Evolutionary conservation across 2,113 vertebrate genomes (phyloP).

Genomic region (Brachionichthys hirsutus): DNA sequence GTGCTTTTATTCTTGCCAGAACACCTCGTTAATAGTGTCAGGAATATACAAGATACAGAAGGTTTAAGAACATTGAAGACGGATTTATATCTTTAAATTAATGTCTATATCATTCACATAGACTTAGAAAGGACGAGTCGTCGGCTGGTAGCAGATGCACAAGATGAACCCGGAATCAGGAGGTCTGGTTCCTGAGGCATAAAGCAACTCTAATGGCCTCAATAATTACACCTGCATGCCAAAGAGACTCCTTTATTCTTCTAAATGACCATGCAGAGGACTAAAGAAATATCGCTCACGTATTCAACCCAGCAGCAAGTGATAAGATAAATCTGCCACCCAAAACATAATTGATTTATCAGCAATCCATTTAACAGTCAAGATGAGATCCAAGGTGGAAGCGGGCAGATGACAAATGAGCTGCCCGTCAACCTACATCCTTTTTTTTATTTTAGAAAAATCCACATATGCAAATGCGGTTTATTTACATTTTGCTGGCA

Average conservation of each 20-base stretch:
- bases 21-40: too few relatives aligned
- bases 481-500: constrained; percentile 16
- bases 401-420: constrained; percentile 39
- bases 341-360: constrained; percentile 49
- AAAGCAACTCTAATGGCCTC: constrained; percentile 54
- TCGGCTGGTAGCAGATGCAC: constrained; percentile 32
- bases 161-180: constrained; percentile 40
- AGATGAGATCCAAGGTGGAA: constrained; percentile 35
- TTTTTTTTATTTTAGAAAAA: constrained; percentile 36
- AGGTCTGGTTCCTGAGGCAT: constrained; percentile 54
- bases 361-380: constrained; percentile 46
- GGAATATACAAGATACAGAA: neutral
- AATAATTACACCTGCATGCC: constrained; percentile 56
- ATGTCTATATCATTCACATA: constrained; percentile 59
- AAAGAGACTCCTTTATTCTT: constrained; percentile 55
- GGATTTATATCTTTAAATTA: constrained; percentile 59
- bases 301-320: constrained; percentile 32
- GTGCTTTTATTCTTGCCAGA: too few relatives aligned
- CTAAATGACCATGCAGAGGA: constrained; percentile 39
- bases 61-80: constrained; percentile 34
- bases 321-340: constrained; percentile 42
- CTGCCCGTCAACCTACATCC: neutral
- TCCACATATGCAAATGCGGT: constrained; percentile 23
- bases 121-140: constrained; percentile 45
- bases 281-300: constrained; percentile 34